Evolutionary conservation across 2,888 invertebrate species (phyloP).

Genomic region (Leptarthrus brevirostris): DNA sequence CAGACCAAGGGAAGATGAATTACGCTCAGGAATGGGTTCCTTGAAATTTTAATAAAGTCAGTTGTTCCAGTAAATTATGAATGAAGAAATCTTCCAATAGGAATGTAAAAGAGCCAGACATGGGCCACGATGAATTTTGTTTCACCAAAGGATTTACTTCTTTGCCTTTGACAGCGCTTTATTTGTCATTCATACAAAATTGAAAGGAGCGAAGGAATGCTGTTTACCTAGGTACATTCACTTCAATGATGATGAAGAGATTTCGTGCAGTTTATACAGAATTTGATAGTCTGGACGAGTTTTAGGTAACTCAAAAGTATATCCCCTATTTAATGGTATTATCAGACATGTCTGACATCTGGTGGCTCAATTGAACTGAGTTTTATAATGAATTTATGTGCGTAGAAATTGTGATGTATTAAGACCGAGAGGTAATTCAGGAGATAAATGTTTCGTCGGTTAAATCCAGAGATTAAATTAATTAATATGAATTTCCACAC

Average conservation of each 20-base stretch:
- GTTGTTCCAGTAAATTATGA: constrained; percentile 46
- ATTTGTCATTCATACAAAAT: constrained; percentile 44
- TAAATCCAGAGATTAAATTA: no score
- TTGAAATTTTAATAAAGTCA: constrained; percentile 46
- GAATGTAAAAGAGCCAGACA: constrained; percentile 7
- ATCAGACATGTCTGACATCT: not conserved
- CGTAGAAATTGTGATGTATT: no score
- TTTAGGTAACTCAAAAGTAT: not conserved
- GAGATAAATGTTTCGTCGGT: no score
- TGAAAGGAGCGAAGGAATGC: constrained; percentile 11
- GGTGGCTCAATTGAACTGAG: not conserved
- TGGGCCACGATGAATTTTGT: constrained; percentile 21
- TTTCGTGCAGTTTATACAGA: constrained; percentile 1
- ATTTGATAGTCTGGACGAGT: constrained; percentile 18
- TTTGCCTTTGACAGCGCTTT: constrained; percentile 37
- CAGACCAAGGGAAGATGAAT: constrained; percentile 20
- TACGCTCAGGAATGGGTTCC: constrained; percentile 26
- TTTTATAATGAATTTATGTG: constrained; percentile 20
- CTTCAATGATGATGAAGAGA: constrained; percentile 21
- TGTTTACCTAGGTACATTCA: constrained; percentile 18
- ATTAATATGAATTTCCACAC: no score
- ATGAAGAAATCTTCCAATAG: constrained; percentile 22
- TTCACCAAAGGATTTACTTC: constrained; percentile 35
- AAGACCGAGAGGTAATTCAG: no score
- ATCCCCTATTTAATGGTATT: constrained; percentile 5